Conservation (phyloP, 1,140 invertebrate genomes). For the Drosophila tropicalis region DNA sequence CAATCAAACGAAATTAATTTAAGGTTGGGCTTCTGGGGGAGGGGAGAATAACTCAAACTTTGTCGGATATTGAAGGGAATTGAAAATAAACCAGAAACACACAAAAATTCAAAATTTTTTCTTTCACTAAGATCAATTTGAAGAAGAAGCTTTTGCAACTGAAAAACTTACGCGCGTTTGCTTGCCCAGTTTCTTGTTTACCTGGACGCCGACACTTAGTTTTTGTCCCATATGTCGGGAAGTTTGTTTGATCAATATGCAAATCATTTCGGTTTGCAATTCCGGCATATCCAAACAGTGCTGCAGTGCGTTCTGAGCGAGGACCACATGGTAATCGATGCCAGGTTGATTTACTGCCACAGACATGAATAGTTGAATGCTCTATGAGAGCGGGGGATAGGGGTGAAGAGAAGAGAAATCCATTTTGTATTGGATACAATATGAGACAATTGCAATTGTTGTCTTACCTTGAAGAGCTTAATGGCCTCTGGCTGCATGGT, state of each 20-base stretch:
- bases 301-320: slow-evolving; percentile 96
- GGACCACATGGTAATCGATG: slow-evolving; percentile 97
- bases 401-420: too few species aligned
- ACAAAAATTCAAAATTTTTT: slow-evolving; percentile 37
- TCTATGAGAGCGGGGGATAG: slow-evolving; percentile 80
- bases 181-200: slow-evolving; percentile 86
- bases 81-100: slow-evolving; percentile 6
- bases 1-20: background rate
- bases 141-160: slow-evolving; percentile 85
- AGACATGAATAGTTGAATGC: slow-evolving; percentile 96
- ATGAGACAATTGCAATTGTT: too few species aligned
- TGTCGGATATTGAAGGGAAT: background rate
- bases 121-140: slow-evolving; percentile 36
- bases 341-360: slow-evolving; percentile 96
- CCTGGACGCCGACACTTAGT: slow-evolving; percentile 92
- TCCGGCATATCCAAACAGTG: slow-evolving; percentile 94
- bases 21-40: background rate
- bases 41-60: background rate
- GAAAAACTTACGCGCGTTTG: slow-evolving; percentile 86
- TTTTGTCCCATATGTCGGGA: slow-evolving; percentile 93
- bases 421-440: too few species aligned
- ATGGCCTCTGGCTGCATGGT: slow-evolving; percentile 94
- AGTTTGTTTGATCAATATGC: slow-evolving; percentile 95
- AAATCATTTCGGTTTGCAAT: slow-evolving; percentile 95
- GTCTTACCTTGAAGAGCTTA: slow-evolving; percentile 94